Evolutionary conservation across 2,888 invertebrate genomes (phyloP), one percentile per base, ranked within the genome.

Genomic region (Synanthedon tipuliformis): DNA sequence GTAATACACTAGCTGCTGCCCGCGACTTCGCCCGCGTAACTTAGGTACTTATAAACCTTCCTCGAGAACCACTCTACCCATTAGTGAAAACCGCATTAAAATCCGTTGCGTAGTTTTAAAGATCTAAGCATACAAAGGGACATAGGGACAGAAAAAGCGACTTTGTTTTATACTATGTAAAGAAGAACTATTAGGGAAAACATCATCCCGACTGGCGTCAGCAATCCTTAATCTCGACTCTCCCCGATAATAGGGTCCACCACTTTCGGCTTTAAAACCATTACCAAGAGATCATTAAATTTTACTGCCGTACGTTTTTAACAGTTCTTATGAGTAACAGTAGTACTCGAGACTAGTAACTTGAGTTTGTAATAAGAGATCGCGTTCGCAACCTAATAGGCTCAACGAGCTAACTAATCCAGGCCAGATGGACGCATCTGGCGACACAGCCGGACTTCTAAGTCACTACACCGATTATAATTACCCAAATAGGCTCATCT

Each of bases 401-500:
- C 68, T 65, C 68, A 63, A 66, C 62, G 70, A 66, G 65, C 75
- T 10, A 34, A 34, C 34, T 78, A 76, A 78, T 79, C 69, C 72
- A 66, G 71, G 69, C 76, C 84, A 84, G 75, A 74, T 84, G 83
- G 59, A 59, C 59, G 45, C 51, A 55, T 60, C 60, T 62, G 63
- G 61, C 62, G 63, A 18, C 49, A 16, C 49, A 16, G n/a, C 77
- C 81, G 85, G 85, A 76, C 81, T 87, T 86, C 83, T 86, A 81
- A 84, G 58, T 71, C 86, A 82, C 68, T 87, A 78, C 81, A 81
- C 85, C 75, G 78, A 80, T 80, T 75, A 81, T 76, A 71, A 74
- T 75, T 79, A 71, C 63, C 71, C 71, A 75, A 74, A 74, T 66
- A 70, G 59, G 64, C 68, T 59, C 78, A 77, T 74, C 69, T 66